phyloP scores from a whole-genome alignment of 2,113 vertebrate species.

The Illadopsis cleaveri region DNA sequence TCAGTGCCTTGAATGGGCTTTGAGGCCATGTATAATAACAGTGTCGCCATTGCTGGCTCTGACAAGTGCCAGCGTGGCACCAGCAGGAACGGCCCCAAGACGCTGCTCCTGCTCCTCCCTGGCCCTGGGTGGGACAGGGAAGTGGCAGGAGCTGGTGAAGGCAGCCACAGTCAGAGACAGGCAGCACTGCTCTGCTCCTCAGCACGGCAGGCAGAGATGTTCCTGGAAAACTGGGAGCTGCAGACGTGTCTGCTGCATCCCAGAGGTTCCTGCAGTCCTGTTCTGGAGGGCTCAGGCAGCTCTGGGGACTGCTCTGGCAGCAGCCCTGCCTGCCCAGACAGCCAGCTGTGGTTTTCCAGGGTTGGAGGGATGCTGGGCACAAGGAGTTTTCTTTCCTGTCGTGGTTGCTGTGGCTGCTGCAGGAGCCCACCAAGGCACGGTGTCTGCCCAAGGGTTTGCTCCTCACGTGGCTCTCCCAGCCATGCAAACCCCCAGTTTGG shows the following conservation, averaged over 20 bases:
- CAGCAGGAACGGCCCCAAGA: neutral
- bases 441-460: neutral
- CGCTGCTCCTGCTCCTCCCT: neutral
- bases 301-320: neutral
- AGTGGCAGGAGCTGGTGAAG: neutral
- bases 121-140: neutral
- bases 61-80: constrained; percentile 58
- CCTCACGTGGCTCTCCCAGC: fast-evolving
- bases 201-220: fast-evolving
- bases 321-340: neutral
- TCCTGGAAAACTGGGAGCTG: fast-evolving
- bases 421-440: neutral
- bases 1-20: constrained; percentile 72
- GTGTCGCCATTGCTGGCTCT: constrained; percentile 63
- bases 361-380: neutral
- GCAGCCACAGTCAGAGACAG: neutral
- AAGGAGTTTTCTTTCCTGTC: fast-evolving
- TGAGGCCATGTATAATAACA: constrained; percentile 71
- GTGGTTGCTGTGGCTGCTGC: neutral
- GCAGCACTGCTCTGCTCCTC: fast-evolving
- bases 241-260: fast-evolving
- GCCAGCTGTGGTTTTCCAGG: neutral
- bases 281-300: neutral
- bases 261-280: neutral
- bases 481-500: fast-evolving